Base-by-base conservation (phyloP, 2,797 vertebrate genomes). In the Enteromius thamalakanensis region DNA sequence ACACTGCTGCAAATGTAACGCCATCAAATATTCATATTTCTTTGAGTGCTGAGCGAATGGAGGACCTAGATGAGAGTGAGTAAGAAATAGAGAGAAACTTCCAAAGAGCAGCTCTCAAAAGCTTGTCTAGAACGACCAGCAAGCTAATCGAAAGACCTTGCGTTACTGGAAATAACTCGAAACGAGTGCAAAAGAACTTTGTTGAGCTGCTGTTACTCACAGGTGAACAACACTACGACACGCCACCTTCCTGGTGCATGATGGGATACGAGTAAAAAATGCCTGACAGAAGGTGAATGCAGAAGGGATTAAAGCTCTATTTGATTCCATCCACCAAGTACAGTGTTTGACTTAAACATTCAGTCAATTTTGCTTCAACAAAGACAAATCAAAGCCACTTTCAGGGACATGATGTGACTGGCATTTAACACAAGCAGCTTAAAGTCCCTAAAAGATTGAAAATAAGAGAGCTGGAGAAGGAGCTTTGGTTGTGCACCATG, bases 11-110 rank as follows among this genome's bases (percentile, higher is more conserved):
- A 81, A 91, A 89, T 91, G 90, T 72, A 90, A 65, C 69, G 1
- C 80, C 58, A 93, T 94, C 86, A 94, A 94, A 93, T 92, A 93
- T 94, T 94, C 88, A 94, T 94, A 91, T 94, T 93, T 94, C 90
- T 94, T 85, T 93, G 92, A 94, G 94, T 94, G 93, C 92, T 64
- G 89, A 91, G 91, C 90, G 89, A 91, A 94, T 92, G 91, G 88
- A 89, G 90, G 92, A 90, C 91, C 92, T 91, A 93, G 93, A 83
- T 92, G 90, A 89, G 92, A 91, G 91, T 86, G 89, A 82, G 87
- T 90, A 83, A 29, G 5, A 84, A 88, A 88, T 84, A 78, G 81
- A 37, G 65, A 58, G 51, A 75, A 79, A 83, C 62, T 79, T 75
- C 60, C 60, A 70, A 65, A 86, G 77, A 80, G 42, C 32, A 40